Conservation (phyloP, 2,113 vertebrate genomes). For the Piaya cayana region DNA sequence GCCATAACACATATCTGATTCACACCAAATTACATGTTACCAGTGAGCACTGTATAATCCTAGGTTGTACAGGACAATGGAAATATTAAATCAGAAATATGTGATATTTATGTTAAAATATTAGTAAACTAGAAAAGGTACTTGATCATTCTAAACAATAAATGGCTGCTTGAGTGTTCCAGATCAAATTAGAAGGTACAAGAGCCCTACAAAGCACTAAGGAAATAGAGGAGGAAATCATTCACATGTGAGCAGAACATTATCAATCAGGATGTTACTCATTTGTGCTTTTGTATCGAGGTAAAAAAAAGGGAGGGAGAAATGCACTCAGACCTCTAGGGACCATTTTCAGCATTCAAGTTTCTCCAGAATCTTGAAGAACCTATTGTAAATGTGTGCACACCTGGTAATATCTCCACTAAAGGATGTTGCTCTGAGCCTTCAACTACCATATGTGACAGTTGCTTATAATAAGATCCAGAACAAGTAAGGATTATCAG, state of each 20-base stretch:
- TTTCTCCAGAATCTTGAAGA: background rate
- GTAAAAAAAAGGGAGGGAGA: background rate
- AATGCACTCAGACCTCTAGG: background rate
- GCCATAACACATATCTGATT: background rate
- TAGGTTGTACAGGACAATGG: background rate
- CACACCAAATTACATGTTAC: background rate
- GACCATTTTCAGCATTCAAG: background rate
- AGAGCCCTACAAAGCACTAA: background rate
- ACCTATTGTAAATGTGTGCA: background rate
- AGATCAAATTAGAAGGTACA: background rate
- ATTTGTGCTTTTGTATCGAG: background rate
- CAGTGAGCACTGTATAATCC: background rate
- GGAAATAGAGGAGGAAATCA: background rate
- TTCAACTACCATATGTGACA: background rate
- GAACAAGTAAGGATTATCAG: background rate
- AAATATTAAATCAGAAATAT: background rate
- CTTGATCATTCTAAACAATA: background rate
- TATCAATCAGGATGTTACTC: background rate
- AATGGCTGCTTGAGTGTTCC: background rate
- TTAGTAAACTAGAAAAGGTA: background rate
- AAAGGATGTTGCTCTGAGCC: background rate
- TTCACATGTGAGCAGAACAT: background rate
- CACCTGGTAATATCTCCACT: background rate
- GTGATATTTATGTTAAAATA: background rate
- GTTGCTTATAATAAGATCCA: background rate